These are phyloP conservation scores for Choloepus didactylus DNA, from an alignment of 2,797 vertebrate species.

Conservation along the genomic window DNA sequence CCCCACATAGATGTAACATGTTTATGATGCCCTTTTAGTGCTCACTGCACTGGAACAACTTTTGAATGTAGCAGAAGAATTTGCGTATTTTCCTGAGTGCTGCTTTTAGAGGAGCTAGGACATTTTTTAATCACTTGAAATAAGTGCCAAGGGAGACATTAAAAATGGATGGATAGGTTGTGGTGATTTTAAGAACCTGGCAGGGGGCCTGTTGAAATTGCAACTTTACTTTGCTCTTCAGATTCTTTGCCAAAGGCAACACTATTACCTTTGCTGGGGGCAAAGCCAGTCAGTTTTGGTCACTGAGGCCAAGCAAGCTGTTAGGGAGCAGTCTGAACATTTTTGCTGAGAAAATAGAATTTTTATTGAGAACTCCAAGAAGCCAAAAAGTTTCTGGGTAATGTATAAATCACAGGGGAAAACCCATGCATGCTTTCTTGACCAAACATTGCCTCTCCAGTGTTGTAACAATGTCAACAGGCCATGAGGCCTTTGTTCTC, in stretches of 20 bases:
- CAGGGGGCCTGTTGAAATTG: background rate
- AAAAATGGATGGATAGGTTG: conserved; percentile 36
- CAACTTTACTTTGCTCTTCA: conserved; percentile 50
- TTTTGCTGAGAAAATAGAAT: conserved; percentile 40
- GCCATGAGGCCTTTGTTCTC: background rate
- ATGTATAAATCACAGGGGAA: conserved; percentile 9
- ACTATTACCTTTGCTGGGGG: conserved; percentile 19
- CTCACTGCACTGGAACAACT: background rate
- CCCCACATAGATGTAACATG: background rate
- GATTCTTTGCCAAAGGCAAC: conserved; percentile 42
- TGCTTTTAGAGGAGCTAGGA: conserved; percentile 7
- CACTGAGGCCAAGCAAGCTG: conserved; percentile 22
- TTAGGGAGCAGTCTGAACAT: background rate
- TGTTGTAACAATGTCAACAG: background rate
- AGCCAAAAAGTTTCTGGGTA: conserved; percentile 52
- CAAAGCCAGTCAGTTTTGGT: conserved; percentile 36
- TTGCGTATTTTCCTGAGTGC: background rate
- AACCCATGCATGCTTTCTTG: background rate
- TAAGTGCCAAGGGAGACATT: conserved; percentile 26
- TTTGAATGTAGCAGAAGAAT: conserved; percentile 14
- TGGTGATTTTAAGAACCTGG: conserved; percentile 43
- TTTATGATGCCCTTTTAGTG: conserved; percentile 33
- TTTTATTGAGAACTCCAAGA: conserved; percentile 60
- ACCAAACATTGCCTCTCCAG: background rate
- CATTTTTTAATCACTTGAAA: conserved; percentile 36